Evolutionary conservation across 2,113 vertebrate species (phyloP).

Genomic region (Clarias magur): DNA sequence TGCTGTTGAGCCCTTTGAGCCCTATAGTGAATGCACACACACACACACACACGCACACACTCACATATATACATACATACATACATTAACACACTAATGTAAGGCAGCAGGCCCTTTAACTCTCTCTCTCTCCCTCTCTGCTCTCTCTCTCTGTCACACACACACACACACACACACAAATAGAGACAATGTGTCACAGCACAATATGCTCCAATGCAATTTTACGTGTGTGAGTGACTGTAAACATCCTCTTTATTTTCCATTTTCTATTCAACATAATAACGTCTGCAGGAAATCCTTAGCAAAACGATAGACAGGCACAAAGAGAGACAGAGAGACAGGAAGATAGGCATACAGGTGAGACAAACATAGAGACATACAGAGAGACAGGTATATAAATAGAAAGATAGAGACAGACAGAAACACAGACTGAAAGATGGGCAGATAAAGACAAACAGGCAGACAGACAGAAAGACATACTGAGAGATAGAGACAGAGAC

Average conservation of each 20-base stretch:
- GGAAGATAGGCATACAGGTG: not conserved
- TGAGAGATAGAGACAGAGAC: not conserved
- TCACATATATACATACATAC: not conserved
- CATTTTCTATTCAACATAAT: slow-evolving; percentile 3
- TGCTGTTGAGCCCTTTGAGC: too few species aligned
- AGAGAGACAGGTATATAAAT: not conserved
- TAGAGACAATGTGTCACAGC: not conserved
- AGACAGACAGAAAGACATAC: not conserved
- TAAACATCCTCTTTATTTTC: slow-evolving; percentile 16
- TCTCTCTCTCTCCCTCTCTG: too few species aligned
- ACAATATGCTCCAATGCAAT: not conserved
- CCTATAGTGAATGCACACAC: not conserved
- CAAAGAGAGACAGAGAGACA: not conserved
- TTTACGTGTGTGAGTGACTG: not conserved
- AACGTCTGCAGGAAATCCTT: not conserved
- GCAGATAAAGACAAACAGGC: not conserved
- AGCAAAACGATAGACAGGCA: not conserved
- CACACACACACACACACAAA: not conserved
- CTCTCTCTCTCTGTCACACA: not conserved
- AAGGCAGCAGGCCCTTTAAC: too few species aligned
- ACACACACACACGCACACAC: not conserved
- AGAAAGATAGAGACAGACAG: not conserved
- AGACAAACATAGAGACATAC: not conserved
- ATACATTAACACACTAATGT: not conserved
- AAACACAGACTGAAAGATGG: not conserved